Percentiles rank a stretch among this genome's conserved stretches.
These are phyloP conservation scores for Clarias macrocephalus DNA, from an alignment of 2,113 vertebrate species.

Conservation along the genomic window DNA sequence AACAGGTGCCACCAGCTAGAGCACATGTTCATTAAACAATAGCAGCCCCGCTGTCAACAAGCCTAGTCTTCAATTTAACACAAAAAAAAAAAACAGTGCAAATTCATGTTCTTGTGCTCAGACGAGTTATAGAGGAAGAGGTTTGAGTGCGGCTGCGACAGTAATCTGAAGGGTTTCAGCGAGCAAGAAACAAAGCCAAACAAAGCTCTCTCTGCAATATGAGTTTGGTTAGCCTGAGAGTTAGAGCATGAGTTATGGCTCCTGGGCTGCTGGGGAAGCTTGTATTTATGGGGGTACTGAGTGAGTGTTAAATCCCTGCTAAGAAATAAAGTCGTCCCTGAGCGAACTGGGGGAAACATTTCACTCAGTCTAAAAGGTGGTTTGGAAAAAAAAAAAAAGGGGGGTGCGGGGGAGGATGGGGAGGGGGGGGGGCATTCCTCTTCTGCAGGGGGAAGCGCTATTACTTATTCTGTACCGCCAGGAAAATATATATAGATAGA, in stretches of 20 bases:
- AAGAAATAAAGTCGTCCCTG: conserved; percentile 99
- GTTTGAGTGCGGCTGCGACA: conserved; percentile 35
- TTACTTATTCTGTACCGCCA: conserved; percentile 74
- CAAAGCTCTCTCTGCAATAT: conserved; percentile 76
- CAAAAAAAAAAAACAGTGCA: not conserved
- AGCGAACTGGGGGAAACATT: conserved; percentile 97
- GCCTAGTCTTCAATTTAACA: conserved; percentile 6
- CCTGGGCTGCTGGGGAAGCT: conserved; percentile 81
- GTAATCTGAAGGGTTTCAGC: conserved; percentile 32
- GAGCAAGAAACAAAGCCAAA: conserved; percentile 53
- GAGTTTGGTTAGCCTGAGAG: conserved; percentile 78
- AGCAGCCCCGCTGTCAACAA: conserved; percentile 26
- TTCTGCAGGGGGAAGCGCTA: conserved; percentile 84
- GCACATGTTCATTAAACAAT: conserved; percentile 6
- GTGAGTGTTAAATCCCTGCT: conserved; percentile 98
- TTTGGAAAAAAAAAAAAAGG: conserved; percentile 86
- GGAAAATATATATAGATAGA: not conserved
- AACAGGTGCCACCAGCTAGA: conserved; percentile 61
- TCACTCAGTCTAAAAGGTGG: conserved; percentile 97
- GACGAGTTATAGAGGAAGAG: conserved; percentile 28
- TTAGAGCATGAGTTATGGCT: conserved; percentile 85
- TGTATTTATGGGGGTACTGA: conserved; percentile 98
- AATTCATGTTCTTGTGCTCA: conserved; percentile 1
- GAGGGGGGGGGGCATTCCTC: conserved; percentile 78
- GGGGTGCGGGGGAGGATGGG: too few relatives aligned